Evolutionary conservation across 2,113 vertebrate species (phyloP).

Genomic region (Pitta sordida): DNA sequence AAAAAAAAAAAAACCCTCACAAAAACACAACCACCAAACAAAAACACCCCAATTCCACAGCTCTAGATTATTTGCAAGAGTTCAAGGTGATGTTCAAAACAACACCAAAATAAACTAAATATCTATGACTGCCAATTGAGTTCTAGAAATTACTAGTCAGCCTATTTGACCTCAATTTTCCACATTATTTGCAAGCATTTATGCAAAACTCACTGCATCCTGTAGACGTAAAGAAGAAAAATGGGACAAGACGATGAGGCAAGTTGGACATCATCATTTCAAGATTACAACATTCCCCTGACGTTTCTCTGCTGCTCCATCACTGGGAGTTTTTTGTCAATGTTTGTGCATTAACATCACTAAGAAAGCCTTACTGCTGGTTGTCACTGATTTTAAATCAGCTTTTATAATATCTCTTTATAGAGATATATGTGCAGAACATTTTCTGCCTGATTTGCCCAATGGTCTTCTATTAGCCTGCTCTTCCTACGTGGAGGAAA

Average conservation of each 20-base stretch:
- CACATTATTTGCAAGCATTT: background rate
- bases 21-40: background rate
- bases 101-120: background rate
- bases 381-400: background rate
- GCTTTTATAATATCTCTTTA: background rate
- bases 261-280: background rate
- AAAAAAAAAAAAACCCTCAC: background rate
- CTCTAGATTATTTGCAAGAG: background rate
- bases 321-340: background rate
- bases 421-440: background rate
- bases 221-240: background rate
- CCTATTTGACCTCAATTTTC: background rate
- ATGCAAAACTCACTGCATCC: background rate
- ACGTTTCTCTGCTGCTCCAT: background rate
- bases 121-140: background rate
- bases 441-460: background rate
- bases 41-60: background rate
- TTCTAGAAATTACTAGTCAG: background rate
- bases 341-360: background rate
- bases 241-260: background rate
- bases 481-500: background rate
- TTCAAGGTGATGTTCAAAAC: background rate
- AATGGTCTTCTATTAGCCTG: background rate
- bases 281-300: background rate
- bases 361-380: background rate